Evolutionary conservation across 2,113 vertebrate species (phyloP), one percentile per base, ranked within the genome.

Genomic region (Dendrocopos noguchii): DNA sequence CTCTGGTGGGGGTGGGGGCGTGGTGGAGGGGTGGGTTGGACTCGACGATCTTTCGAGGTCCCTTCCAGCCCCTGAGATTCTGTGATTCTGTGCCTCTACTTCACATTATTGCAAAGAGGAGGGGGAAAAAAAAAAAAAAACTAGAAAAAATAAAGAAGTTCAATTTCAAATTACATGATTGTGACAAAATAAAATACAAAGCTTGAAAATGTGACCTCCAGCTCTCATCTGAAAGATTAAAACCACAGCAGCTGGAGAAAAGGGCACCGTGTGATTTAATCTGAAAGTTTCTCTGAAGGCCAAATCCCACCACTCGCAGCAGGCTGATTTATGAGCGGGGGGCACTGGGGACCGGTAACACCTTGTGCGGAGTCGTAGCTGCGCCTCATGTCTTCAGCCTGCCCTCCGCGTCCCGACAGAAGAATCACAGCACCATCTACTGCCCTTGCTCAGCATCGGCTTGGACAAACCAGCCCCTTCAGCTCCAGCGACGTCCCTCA

Each of bases 371-470:
- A 33, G 39, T 22, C 24, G 11, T 5, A 7, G 24, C 4, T 50
- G 53, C 19, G 42, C 9, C 27, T 68, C 50, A 12, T 10, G 24
- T 7, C 29, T 73, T 65, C 64, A 22, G 21, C 2, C 31, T 2
- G 24, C 31, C 53, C 10, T 8, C 67, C 25, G 31, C 31, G 50
- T 6, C 27, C 67, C 77, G 91, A 68, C 96, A 95, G 95, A 80
- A 97, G 95, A 94, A 88, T 93, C 89, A 95, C 84, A 90, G 95
- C 96, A 96, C 97, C 97, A 97, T 93, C 97, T 97, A 94, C 93
- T 95, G 97, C 42, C 77, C 9, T 52, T 72, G 36, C 12, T 39
- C 5, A 33, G 86, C 63, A 93, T 29, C 39, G 56, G n/a, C 91
- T 57, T 34, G 73, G 44, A 53, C 60, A 89, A 83, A 20, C 9